These are phyloP conservation scores for Amiota mariae DNA, from an alignment of 2,888 invertebrate species.

Conservation along the genomic window DNA sequence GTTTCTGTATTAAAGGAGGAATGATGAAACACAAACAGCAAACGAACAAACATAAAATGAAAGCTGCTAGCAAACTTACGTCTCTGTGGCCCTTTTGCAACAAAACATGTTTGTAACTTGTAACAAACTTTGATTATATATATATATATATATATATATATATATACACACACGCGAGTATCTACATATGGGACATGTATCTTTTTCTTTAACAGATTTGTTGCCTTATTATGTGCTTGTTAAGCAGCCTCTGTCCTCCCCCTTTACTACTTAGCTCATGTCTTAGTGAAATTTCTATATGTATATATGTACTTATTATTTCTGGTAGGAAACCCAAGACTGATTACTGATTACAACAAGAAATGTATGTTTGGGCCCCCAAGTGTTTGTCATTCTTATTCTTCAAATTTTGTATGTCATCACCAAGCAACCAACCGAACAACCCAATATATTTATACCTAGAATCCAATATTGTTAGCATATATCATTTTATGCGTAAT, in stretches of 20 bases:
- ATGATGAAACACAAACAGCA: background rate
- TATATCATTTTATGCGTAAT: conserved; percentile 32
- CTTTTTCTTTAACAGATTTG: conserved; percentile 55
- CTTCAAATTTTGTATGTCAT: too few species aligned
- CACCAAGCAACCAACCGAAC: too few species aligned
- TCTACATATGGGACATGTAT: background rate
- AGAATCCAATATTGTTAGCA: too few species aligned
- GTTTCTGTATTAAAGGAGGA: background rate
- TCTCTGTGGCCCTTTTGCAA: conserved; percentile 21
- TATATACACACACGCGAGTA: background rate
- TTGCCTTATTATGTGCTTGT: conserved; percentile 57
- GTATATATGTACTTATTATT: too few species aligned
- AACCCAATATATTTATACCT: too few species aligned
- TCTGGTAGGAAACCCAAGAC: too few species aligned
- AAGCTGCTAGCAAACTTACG: background rate
- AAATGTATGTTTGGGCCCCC: conserved; percentile 12
- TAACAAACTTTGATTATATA: conserved; percentile 29
- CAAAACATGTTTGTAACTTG: conserved; percentile 23
- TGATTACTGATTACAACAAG: too few species aligned
- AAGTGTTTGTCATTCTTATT: conserved; percentile 10
- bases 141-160: background rate
- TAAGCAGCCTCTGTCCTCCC: conserved; percentile 30
- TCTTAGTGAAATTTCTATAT: conserved; percentile 44
- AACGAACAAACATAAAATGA: background rate
- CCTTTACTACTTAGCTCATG: conserved; percentile 54